These are phyloP conservation scores for Tychaedon coryphoeus DNA, from an alignment of 2,113 vertebrate species.

Conservation along the genomic window DNA sequence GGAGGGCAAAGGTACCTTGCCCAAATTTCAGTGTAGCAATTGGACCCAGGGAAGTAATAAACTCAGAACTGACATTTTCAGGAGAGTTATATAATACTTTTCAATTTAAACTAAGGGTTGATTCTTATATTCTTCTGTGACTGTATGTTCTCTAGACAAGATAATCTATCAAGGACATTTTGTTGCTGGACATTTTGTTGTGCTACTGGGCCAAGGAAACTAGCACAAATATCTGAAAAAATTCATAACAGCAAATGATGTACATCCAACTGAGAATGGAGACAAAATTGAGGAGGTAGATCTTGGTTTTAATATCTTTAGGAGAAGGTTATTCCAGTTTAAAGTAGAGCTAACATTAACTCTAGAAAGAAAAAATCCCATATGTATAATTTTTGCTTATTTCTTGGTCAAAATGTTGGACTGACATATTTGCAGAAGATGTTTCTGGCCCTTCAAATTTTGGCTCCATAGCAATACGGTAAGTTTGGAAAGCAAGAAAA, in stretches of 20 bases:
- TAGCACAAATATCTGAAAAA: neutral
- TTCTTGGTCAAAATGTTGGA: neutral
- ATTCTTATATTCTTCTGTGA: neutral
- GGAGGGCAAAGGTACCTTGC: neutral
- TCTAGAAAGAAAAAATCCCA: neutral
- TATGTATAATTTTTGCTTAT: neutral
- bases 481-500: neutral
- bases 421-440: neutral
- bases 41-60: neutral
- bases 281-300: neutral
- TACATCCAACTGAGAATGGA: neutral
- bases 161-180: neutral
- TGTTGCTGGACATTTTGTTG: neutral
- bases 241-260: neutral
- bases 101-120: neutral
- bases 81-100: neutral
- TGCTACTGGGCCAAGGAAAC: neutral
- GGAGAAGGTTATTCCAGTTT: neutral
- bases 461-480: neutral
- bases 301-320: neutral
- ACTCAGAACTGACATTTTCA: neutral
- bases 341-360: neutral
- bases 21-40: neutral
- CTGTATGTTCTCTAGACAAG: neutral
- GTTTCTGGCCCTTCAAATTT: neutral